Evolutionary conservation across 2,797 vertebrate species (phyloP).

Genomic region (Tokudaia tokunoshimensis): DNA sequence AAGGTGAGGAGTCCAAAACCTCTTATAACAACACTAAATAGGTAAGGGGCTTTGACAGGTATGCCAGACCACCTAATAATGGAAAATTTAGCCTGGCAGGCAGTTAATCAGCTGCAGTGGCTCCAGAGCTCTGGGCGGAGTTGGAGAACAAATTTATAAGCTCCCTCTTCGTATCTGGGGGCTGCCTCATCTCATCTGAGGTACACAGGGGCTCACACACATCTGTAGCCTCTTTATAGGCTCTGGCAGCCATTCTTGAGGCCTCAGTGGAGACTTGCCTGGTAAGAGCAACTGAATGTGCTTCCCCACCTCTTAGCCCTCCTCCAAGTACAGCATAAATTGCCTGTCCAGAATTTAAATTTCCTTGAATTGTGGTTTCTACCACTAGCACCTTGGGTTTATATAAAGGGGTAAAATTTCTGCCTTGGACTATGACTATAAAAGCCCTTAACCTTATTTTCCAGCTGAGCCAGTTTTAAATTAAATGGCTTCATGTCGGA

Average conservation of each 20-base stretch:
- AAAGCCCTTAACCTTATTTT: constrained; percentile 80
- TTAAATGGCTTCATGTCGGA: constrained; percentile 73
- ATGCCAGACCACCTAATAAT: constrained; percentile 54
- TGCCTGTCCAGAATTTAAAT: constrained; percentile 42
- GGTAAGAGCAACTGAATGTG: constrained; percentile 36
- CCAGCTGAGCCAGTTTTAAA: constrained; percentile 78
- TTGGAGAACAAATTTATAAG: neutral
- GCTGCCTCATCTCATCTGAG: constrained; percentile 13
- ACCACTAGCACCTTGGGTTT: constrained; percentile 66
- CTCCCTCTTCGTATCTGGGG: neutral
- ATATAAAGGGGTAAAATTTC: constrained; percentile 72
- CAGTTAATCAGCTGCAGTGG: constrained; percentile 37
- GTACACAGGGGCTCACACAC: neutral
- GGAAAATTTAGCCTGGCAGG: constrained; percentile 68
- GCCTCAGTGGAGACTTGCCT: neutral
- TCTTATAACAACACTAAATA: constrained; percentile 40
- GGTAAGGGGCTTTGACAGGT: constrained; percentile 55
- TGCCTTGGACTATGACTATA: constrained; percentile 69
- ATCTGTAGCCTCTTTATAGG: constrained; percentile 61
- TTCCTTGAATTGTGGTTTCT: constrained; percentile 71
- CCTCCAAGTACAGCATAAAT: constrained; percentile 21
- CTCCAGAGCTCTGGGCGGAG: neutral
- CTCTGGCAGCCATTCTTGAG: constrained; percentile 43
- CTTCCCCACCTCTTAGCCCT: constrained; percentile 15
- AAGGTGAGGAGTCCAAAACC: constrained; percentile 55